Percentiles rank a stretch among this genome's conserved stretches.
These are phyloP conservation scores for Hypercompe scribonia DNA, from an alignment of 2,888 invertebrate species.

Conservation along the genomic window DNA sequence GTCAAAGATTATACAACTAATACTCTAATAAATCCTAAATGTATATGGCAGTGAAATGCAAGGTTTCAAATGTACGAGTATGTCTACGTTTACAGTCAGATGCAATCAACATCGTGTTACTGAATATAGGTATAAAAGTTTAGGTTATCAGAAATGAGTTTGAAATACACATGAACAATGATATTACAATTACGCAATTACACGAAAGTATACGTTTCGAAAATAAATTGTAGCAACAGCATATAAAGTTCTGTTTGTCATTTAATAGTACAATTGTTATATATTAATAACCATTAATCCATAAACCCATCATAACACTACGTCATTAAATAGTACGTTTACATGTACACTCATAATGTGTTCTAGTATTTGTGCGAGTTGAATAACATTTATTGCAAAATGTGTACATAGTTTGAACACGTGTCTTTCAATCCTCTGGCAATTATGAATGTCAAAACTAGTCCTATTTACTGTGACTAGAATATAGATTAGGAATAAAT, in stretches of 20 bases:
- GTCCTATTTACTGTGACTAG: conserved; percentile 84
- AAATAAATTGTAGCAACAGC: background rate
- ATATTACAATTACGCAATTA: background rate
- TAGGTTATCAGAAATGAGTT: conserved; percentile 35
- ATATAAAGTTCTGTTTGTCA: background rate
- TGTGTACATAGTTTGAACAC: conserved; percentile 6
- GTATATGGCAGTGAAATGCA: conserved; percentile 83
- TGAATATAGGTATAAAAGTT: conserved; percentile 48
- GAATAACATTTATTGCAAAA: conserved; percentile 16
- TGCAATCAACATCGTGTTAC: conserved; percentile 64
- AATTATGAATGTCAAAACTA: conserved; percentile 73
- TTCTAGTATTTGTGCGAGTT: conserved; percentile 6
- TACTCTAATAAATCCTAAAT: conserved; percentile 71
- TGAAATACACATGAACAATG: conserved; percentile 14
- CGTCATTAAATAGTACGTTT: background rate
- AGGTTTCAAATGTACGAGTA: conserved; percentile 53
- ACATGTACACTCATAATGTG: background rate
- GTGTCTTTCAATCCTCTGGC: conserved; percentile 16
- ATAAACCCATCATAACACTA: background rate
- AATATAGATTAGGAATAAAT: conserved; percentile 82
- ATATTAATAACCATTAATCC: background rate
- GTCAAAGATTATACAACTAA: conserved; percentile 85
- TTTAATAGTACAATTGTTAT: background rate
- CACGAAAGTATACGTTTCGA: background rate
- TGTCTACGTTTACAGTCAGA: conserved; percentile 61